Evolutionary conservation across 2,888 invertebrate genomes (phyloP), one percentile per base, ranked within the genome.

Genomic region (Spilarctia lutea): DNA sequence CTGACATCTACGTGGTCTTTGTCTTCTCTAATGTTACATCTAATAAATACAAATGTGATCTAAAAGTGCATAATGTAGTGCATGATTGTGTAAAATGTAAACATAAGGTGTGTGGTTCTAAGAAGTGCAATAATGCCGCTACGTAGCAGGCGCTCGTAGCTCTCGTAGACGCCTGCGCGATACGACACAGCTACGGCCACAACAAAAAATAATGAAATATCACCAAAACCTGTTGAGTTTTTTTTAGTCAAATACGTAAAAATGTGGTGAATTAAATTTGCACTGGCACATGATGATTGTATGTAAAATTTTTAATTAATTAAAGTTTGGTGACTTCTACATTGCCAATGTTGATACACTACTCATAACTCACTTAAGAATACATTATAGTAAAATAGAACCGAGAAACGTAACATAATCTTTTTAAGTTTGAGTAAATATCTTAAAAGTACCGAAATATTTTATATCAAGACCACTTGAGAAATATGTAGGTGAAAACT

Each of bases 131-230:
- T 86, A 83, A 80, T 86, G 75, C 78, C 80, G 82, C 84, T 83
- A 79, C 87, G 89, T 88, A 88, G 87, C 85, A 65, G 83, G 77
- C 88, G 84, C 79, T 81, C 91, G 92, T 93, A 92, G 91, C 88
- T 74, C 78, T 81, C 92, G 94, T 94, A 93, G 92, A 90, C 95
- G 94, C 94, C 88, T 91, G 95, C 95, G 95, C 93, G 90, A 91
- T 94, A 93, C 94, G 90, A 24, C 76, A 75, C 65, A 56, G 83
- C 90, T 90, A 91, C 91, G 90, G 82, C 85, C 88, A 89, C 84
- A 84, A 84, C 84, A 81, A 83, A 81, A 77, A 80, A 84, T 83
- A 75, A 78, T 75, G 76, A 81, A 82, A 78, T 80, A 73, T 75
- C 86, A 87, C 86, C 16, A 85, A 89, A 90, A 91, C 92, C 90